Evolutionary conservation across 2,888 invertebrate genomes (phyloP).

Genomic region (Plebejus argus): DNA sequence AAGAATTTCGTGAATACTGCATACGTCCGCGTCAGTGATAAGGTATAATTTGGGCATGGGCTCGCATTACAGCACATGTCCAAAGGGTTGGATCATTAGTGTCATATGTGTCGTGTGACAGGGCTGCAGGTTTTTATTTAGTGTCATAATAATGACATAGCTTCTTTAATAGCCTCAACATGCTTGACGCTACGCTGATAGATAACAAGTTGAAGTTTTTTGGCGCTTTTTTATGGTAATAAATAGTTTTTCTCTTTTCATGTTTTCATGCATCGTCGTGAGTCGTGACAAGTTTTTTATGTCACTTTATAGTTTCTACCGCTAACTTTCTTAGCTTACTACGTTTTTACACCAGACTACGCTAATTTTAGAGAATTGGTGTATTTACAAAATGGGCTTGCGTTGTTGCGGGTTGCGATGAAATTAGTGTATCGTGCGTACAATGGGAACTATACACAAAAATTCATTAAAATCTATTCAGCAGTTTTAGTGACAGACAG

Average conservation of each 20-base stretch:
- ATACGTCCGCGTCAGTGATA: conserved; percentile 57
- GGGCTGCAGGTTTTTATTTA: conserved; percentile 46
- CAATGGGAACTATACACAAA: no score
- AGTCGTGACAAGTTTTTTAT: background rate
- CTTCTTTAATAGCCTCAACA: conserved; percentile 28
- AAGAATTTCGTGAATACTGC: conserved; percentile 37
- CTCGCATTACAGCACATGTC: conserved; percentile 62
- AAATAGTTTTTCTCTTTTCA: background rate
- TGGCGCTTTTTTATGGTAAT: conserved; percentile 1
- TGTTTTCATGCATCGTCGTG: background rate
- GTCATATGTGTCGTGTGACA: conserved; percentile 56
- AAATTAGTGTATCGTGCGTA: no score
- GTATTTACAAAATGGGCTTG: no score
- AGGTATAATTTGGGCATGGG: conserved; percentile 66
- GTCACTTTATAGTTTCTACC: background rate
- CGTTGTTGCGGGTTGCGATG: no score
- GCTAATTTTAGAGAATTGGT: no score
- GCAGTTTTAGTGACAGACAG: no score
- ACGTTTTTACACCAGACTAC: no score
- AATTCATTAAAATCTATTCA: no score
- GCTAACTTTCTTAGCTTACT: no score
- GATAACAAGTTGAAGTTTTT: conserved; percentile 15
- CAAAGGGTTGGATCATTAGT: conserved; percentile 70
- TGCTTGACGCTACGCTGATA: background rate
- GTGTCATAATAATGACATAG: conserved; percentile 35